Evolutionary conservation across 2,113 vertebrate genomes (phyloP).

Genomic region (Tachysurus fulvidraco): DNA sequence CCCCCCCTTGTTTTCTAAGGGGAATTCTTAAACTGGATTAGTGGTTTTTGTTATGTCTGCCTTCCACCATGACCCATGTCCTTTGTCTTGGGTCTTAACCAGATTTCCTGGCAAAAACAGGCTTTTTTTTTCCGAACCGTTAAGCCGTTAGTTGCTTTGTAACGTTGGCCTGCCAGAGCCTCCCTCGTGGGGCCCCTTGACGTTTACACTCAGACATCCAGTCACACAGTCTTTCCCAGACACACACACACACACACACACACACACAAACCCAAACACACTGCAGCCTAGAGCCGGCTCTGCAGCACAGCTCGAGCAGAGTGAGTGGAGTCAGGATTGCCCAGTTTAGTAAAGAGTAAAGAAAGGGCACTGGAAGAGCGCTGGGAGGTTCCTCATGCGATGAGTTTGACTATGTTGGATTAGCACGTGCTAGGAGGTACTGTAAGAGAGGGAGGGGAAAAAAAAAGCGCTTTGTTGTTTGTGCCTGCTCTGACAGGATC

Average conservation of each 20-base stretch:
- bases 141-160: constrained; percentile 25
- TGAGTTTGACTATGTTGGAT: constrained; percentile 6
- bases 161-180: constrained; percentile 42
- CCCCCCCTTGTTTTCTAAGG: not conserved
- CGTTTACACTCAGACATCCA: constrained; percentile 47
- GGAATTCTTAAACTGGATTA: constrained; percentile 2
- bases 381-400: not conserved
- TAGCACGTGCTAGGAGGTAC: constrained; percentile 39
- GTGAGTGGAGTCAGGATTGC: constrained; percentile 13
- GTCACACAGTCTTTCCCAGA: constrained; percentile 47
- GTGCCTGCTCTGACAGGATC: not conserved
- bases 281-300: constrained; percentile 46
- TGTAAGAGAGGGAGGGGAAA: not conserved
- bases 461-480: not conserved
- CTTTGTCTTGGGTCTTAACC: constrained; percentile 33
- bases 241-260: constrained; percentile 44
- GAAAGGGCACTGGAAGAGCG: not conserved
- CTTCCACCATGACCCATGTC: not conserved
- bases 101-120: constrained; percentile 19
- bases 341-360: not conserved
- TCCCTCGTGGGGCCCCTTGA: constrained; percentile 54
- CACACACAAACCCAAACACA: constrained; percentile 36
- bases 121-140: constrained; percentile 14
- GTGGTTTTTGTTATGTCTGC: not conserved
- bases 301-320: constrained; percentile 43